Percentiles rank a stretch among this genome's conserved stretches.
phyloP scores from a whole-genome alignment of 2,888 invertebrate species.

The Pristionchus exspectatus region DNA sequence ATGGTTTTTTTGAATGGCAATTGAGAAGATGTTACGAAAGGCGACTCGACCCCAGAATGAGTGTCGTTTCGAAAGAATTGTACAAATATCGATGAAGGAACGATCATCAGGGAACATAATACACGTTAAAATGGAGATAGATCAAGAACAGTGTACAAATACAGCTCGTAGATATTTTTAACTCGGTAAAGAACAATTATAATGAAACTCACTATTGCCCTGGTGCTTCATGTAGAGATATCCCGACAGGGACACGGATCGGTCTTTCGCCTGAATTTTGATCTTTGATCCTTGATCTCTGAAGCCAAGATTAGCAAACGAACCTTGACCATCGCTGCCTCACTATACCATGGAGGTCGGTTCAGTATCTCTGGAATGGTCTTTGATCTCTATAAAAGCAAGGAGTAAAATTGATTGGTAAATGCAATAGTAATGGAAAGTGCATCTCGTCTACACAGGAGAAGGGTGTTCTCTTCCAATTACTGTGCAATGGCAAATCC shows the following conservation, averaged over 20 bases:
- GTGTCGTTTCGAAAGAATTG: neutral
- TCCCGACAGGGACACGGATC: slow-evolving; percentile 72
- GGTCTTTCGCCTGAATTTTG: slow-evolving; percentile 5
- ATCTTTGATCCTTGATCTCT: neutral
- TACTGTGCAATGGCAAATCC: neutral
- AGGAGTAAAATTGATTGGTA: neutral
- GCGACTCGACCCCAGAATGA: neutral
- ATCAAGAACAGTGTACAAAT: no score
- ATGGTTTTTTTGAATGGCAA: neutral
- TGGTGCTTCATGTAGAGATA: slow-evolving; percentile 71
- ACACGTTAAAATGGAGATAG: neutral
- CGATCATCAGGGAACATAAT: neutral
- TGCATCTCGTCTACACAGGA: neutral
- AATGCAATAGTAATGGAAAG: slow-evolving; percentile 3
- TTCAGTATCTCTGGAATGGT: neutral
- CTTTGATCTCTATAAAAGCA: neutral
- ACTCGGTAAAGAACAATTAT: slow-evolving; percentile 31
- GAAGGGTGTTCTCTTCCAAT: neutral
- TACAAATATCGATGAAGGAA: neutral
- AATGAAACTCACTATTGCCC: slow-evolving; percentile 60
- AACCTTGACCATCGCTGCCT: slow-evolving; percentile 9
- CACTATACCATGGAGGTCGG: neutral
- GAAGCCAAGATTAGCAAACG: neutral
- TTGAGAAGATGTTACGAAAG: slow-evolving; percentile 38
- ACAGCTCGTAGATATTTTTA: no score